Base-by-base conservation (phyloP, 92 coral and sea anemone genomes). In the Porites rus region DNA sequence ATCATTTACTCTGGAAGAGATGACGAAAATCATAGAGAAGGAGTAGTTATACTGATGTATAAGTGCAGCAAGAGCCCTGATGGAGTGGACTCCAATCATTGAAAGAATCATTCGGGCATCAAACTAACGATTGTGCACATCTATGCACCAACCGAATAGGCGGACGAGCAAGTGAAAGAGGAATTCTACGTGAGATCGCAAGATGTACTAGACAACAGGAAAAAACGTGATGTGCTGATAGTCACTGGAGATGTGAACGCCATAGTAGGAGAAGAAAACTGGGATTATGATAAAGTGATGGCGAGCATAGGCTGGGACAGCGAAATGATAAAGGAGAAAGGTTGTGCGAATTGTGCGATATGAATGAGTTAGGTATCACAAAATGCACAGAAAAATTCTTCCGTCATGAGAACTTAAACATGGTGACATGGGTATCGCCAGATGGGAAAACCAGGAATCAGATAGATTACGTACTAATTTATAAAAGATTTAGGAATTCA, bases 231-330 rank as follows among this genome's bases (percentile, higher is more conserved):
- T 10, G 13, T 58, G 16, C 74, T 84, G 21, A 65, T 75, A 50
- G 81, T 84, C 74, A 84, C 73, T 81, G 88, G 88, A 63, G 20
- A 74, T 52, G 0, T 72, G 59, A 76, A 85, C 52, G 75, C 53
- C 12, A 74, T 63, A 10, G 88, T 83, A 81, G 65, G 43, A 63
- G 17, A 70, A 71, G 31, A 28, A 28, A 28, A 28, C 31, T 28
- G 31, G 31, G 31, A 28, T 28, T 28, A 28, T 28, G 31, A 83
- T 56, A 83, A 83, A 24, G 19, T 69, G 21, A 80, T 28, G 4
- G 31, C 31, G 2, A 28, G 31, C 31, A 28, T 28, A 3, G 31
- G 31, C 28, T 28, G 2, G 31, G 31, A 80, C 85, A 80, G 76
- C 13, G 76, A 80, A 51, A 75, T 65, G 52, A 62, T 80, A 10